Percentiles rank a stretch among this genome's conserved stretches.
Evolutionary conservation across 2,888 invertebrate species (phyloP).

Genomic region (Nematopogon swammerdamellus): DNA sequence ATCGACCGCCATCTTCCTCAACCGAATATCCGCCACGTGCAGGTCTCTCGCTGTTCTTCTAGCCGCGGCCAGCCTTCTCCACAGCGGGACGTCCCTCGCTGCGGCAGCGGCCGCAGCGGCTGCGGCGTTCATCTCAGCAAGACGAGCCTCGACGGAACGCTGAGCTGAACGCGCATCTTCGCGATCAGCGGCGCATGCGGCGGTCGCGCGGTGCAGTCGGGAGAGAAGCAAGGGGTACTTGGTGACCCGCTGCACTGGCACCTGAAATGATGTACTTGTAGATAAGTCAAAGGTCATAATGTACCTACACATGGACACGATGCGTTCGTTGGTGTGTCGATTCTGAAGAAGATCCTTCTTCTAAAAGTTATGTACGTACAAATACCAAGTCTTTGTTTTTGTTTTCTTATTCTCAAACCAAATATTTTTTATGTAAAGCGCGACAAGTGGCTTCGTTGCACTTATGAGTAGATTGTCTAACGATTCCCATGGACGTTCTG

Average conservation of each 20-base stretch:
- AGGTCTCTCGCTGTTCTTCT: slow-evolving; percentile 76
- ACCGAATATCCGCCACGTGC: slow-evolving; percentile 85
- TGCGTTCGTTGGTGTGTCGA: too few relatives aligned
- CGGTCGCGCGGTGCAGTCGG: slow-evolving; percentile 87
- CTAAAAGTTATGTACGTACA: too few relatives aligned
- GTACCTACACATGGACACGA: too few relatives aligned
- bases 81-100: slow-evolving; percentile 81
- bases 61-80: slow-evolving; percentile 82
- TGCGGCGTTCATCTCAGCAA: slow-evolving; percentile 92
- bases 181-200: slow-evolving; percentile 76
- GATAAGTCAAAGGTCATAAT: too few relatives aligned
- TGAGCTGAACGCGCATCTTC: slow-evolving; percentile 85
- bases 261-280: slow-evolving; percentile 49
- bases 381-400: too few relatives aligned
- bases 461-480: too few relatives aligned
- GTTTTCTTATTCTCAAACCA: too few relatives aligned
- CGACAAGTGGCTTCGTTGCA: too few relatives aligned
- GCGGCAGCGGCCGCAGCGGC: slow-evolving; percentile 90
- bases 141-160: slow-evolving; percentile 87
- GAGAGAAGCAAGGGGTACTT: slow-evolving; percentile 93
- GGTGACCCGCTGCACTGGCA: slow-evolving; percentile 94
- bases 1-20: slow-evolving; percentile 91
- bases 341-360: too few relatives aligned
- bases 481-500: too few relatives aligned
- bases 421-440: too few relatives aligned